Base-by-base conservation (phyloP, 2,797 vertebrate genomes). In the Neostethus bicornis region DNA sequence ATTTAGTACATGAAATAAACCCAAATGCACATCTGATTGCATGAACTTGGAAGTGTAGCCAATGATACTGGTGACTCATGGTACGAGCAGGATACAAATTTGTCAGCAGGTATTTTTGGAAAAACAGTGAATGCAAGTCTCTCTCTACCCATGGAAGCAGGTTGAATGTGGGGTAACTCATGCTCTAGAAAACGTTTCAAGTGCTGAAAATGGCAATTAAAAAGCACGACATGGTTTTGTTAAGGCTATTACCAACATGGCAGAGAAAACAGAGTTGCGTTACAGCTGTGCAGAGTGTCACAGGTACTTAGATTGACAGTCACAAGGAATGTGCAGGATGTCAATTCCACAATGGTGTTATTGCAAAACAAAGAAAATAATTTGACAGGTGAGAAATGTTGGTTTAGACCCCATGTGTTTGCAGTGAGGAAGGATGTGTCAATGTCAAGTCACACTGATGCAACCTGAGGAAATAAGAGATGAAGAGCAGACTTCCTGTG, bases 401-500 rank as follows among this genome's bases (percentile, higher is more conserved):
- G 75, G 44, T 84, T 84, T 77, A 72, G 67, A 79, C 76, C 75
- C 48, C 42, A 17, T 74, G 71, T 80, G 78, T 86, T 83, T 83
- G 81, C 61, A 70, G 56, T 20, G 13, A 72, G 70, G 48, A 67
- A 77, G 83, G 72, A 86, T 80, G 74, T 81, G 80, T 85, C 81
- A 69, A 25, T 83, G 85, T 84, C 84, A 85, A 68, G 70, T 61
- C 9, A 20, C 61, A 50, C 70, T 90, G 89, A 89, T 83, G 87
- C 85, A 90, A 90, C 80, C 76, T 71, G 72, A 56, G 81, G 87
- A 89, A 90, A 90, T 66, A 52, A 31, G 31, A 80, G 79, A 85
- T 85, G 75, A 87, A 86, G 85, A 73, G 70, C 74, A 42, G 42
- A 73, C 84, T 80, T 86, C 73, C 84, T 87, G 75, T 81, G 73